Conservation (phyloP, 2,888 invertebrate species). For the Hirudinaria manillensis region DNA sequence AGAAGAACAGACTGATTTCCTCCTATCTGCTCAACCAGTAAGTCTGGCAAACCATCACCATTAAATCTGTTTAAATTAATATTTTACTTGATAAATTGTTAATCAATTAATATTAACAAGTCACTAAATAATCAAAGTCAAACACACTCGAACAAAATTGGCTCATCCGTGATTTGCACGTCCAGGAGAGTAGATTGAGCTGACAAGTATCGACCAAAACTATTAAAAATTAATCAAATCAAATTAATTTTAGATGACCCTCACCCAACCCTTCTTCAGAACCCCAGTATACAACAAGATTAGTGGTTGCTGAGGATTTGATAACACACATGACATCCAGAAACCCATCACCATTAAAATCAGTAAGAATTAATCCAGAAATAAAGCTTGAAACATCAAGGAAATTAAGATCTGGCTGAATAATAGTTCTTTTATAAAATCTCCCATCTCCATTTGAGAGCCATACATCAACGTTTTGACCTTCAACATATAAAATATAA, state of each 20-base stretch:
- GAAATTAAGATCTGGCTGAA: neutral
- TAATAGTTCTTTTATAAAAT: neutral
- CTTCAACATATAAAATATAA: neutral
- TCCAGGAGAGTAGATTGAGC: neutral
- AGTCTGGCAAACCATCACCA: slow-evolving; percentile 11
- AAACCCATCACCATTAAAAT: slow-evolving; percentile 91
- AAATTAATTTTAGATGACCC: neutral
- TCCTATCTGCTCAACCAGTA: neutral
- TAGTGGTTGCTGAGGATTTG: neutral
- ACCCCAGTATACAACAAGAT: slow-evolving; percentile 21
- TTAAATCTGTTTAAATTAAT: slow-evolving; percentile 5
- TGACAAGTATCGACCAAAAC: too few species aligned
- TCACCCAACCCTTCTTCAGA: slow-evolving; percentile 19
- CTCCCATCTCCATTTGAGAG: slow-evolving; percentile 16
- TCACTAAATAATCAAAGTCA: too few species aligned
- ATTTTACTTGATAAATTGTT: too few species aligned
- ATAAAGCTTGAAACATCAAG: neutral
- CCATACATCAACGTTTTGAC: slow-evolving; percentile 29
- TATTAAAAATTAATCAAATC: neutral
- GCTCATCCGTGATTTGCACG: neutral
- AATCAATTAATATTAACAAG: too few species aligned
- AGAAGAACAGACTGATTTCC: neutral
- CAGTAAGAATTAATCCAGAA: slow-evolving; percentile 50
- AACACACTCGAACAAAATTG: slow-evolving; percentile 24
- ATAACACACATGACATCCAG: slow-evolving; percentile 69